phyloP scores from a whole-genome alignment of 2,888 invertebrate species.

The Scrobipalpa atriplicella region DNA sequence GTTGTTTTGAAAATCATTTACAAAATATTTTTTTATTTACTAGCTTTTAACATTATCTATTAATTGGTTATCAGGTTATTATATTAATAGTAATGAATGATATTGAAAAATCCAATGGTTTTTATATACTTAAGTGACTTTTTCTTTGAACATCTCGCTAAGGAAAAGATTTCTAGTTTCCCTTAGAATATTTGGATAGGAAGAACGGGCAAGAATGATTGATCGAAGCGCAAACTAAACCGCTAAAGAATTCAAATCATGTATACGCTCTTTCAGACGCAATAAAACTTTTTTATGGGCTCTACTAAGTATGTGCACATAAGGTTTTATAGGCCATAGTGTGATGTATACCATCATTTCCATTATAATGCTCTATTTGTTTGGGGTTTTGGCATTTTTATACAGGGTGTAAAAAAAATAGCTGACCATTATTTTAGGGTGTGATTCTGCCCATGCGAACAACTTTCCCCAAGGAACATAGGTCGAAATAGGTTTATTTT shows the following conservation, averaged over 20 bases:
- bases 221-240: not conserved
- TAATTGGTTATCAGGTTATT: too few relatives aligned
- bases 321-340: not conserved
- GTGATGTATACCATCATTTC: not conserved
- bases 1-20: too few relatives aligned
- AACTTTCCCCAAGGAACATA: too few relatives aligned
- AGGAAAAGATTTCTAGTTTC: not conserved
- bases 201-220: not conserved
- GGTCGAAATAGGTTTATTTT: too few relatives aligned
- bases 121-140: too few relatives aligned
- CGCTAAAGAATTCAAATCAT: not conserved
- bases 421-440: too few relatives aligned
- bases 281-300: not conserved
- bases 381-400: not conserved
- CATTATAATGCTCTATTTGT: not conserved
- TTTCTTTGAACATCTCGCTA: not conserved
- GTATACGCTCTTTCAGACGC: slow-evolving; percentile 11
- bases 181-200: not conserved
- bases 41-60: too few relatives aligned
- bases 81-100: too few relatives aligned
- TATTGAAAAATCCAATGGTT: too few relatives aligned
- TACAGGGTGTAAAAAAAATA: too few relatives aligned
- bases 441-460: too few relatives aligned
- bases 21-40: too few relatives aligned
- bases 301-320: not conserved